Evolutionary conservation across 2,888 invertebrate genomes (phyloP), one percentile per base, ranked within the genome.

Genomic region (Phragmatobia fuliginosa): DNA sequence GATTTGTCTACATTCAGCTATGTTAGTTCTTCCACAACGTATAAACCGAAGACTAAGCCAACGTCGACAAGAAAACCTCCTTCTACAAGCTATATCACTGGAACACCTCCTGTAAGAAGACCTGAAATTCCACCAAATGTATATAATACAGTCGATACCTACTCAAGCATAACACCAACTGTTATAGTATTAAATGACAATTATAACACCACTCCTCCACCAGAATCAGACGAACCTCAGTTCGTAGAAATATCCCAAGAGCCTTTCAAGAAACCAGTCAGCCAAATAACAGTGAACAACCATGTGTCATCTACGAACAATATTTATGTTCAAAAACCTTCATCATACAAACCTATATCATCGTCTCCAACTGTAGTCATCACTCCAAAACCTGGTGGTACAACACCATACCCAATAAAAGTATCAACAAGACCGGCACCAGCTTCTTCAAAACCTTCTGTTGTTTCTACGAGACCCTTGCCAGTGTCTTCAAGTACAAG

Each of bases 281-380:
- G 87, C 71, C 91, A 92, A 67, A 96, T 96, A 0, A 96, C 96
- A 6, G 96, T 96, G 0, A 96, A 96, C 77, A 96, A 96, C 77
- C 95, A 96, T 77, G 96, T 96, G 36, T 95, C 95, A 66, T 96
- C 96, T 14, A 96, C 96, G 21, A 96, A 95, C 71, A 93, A 94
- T 81, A 91, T 96, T 72, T 95, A 92, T 66, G 87, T 95, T 84
- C 90, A 88, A 5, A 92, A 93, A 84, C 94, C 94, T 2, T 81
- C 89, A 0, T 49, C 62, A 58, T 18, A 83, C 18, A 94, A 95
- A 14, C 95, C 96, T 41, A 92, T 92, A 67, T 96, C 93, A 0
- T 91, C 97, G 16, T 95, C 96, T 1, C 96, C 97, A 2, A 97
- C 97, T 0, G 94, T 97, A 10, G 92, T 96, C 6, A 97, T 97